phyloP scores from a whole-genome alignment of 1,140 invertebrate genomes.

The Hypsibius dujardini region DNA sequence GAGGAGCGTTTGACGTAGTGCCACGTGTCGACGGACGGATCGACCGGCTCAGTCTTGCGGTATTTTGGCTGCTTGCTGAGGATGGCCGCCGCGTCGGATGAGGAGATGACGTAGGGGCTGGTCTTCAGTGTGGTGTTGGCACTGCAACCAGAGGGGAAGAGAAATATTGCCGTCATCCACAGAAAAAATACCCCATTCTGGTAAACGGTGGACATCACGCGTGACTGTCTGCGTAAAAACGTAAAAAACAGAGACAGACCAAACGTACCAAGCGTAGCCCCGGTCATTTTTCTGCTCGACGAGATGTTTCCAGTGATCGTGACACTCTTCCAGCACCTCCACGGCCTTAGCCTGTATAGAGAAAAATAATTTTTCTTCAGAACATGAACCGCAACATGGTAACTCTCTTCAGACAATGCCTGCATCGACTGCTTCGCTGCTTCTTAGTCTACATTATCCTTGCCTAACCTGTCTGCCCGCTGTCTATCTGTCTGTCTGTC shows the following conservation, averaged over 20 bases:
- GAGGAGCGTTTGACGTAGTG: background rate
- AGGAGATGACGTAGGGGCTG: background rate
- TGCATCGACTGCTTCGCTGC: too few species aligned
- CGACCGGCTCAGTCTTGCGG: constrained; percentile 13
- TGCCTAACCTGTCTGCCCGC: too few species aligned
- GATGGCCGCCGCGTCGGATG: background rate
- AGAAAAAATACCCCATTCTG: too few species aligned
- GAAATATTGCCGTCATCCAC: too few species aligned
- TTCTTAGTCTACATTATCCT: too few species aligned
- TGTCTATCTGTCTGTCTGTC: too few species aligned
- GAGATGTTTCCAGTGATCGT: constrained; percentile 47
- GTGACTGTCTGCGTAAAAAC: too few species aligned
- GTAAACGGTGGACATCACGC: too few species aligned
- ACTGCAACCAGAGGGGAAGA: background rate
- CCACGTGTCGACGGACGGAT: background rate
- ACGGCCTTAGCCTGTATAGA: constrained; percentile 51
- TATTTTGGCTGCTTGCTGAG: constrained; percentile 4
- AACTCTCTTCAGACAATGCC: too few species aligned
- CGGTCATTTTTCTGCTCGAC: constrained; percentile 26
- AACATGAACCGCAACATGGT: too few species aligned
- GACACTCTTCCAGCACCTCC: constrained; percentile 63
- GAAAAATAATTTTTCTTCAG: too few species aligned
- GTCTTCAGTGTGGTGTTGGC: background rate
- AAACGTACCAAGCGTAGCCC: constrained; percentile 35
- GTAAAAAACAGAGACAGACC: too few species aligned